Conservation (phyloP, 2,797 vertebrate species). For the Nyctibius grandis region DNA sequence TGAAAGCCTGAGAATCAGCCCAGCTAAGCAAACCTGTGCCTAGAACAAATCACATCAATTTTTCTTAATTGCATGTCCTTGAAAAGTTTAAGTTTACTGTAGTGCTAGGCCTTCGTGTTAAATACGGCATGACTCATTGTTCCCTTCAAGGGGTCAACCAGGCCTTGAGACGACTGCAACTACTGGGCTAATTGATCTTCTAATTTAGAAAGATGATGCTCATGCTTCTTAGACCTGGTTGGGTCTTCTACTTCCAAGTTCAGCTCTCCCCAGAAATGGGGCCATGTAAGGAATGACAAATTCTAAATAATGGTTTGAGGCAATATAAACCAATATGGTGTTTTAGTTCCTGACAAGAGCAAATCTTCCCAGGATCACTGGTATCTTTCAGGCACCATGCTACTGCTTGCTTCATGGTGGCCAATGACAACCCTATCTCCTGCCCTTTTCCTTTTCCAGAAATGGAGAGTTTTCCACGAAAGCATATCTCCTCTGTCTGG, state of each 20-base stretch:
- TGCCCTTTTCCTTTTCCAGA: not conserved
- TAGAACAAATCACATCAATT: not conserved
- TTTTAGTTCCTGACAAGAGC: not conserved
- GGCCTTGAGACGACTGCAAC: not conserved
- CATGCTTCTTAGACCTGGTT: not conserved
- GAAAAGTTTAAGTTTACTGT: not conserved
- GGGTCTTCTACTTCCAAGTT: not conserved
- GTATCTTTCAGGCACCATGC: not conserved
- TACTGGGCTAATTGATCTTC: not conserved
- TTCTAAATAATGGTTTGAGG: not conserved
- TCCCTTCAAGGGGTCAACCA: not conserved
- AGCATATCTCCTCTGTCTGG: not conserved
- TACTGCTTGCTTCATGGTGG: not conserved
- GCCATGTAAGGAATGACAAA: not conserved
- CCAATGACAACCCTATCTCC: not conserved
- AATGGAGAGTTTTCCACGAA: not conserved
- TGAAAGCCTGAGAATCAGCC: not conserved
- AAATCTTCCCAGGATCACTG: not conserved
- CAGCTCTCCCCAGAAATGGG: not conserved
- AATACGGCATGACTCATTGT: not conserved
- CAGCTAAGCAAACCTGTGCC: not conserved
- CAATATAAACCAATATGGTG: rapidly evolving
- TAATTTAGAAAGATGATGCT: not conserved
- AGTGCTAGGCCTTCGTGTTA: not conserved
- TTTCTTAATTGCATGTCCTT: not conserved